A percentile compares a stretch with the other conserved stretches of the same genome.
phyloP scores from a whole-genome alignment of 2,888 invertebrate species.

The Acleris sparsana region DNA sequence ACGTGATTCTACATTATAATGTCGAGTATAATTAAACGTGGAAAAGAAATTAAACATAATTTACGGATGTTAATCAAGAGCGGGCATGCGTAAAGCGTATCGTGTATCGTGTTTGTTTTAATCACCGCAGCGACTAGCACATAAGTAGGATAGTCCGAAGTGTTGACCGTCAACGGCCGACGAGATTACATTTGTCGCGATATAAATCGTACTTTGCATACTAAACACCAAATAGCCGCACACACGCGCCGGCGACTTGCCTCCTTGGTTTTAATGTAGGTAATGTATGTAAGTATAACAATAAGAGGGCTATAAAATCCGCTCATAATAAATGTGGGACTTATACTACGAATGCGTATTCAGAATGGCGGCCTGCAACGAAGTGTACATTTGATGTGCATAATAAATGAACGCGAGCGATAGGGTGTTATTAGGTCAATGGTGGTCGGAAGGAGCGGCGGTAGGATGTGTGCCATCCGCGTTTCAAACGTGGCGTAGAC shows the following conservation, averaged over 20 bases:
- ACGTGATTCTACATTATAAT: slow-evolving; percentile 1
- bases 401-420: slow-evolving; percentile 23
- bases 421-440: slow-evolving; percentile 37
- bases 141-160: neutral
- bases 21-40: slow-evolving; percentile 14
- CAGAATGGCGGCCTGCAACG: slow-evolving; percentile 11
- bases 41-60: slow-evolving; percentile 22
- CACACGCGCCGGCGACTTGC: neutral
- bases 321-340: neutral
- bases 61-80: slow-evolving; percentile 23
- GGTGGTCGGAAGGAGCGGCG: slow-evolving; percentile 21
- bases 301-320: slow-evolving; percentile 10
- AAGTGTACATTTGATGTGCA: slow-evolving; percentile 32
- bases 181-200: neutral
- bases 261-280: neutral
- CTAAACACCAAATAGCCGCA: neutral
- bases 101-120: slow-evolving; percentile 26
- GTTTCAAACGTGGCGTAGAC: slow-evolving; percentile 39
- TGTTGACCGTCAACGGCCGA: neutral
- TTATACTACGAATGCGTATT: slow-evolving; percentile 1
- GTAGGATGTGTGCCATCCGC: slow-evolving; percentile 30
- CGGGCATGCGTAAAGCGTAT: slow-evolving; percentile 26
- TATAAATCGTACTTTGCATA: neutral
- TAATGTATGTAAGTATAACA: neutral
- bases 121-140: slow-evolving; percentile 8